Evolutionary conservation across 2,113 vertebrate genomes (phyloP).

Genomic region (Epinephelus cyanopodus): DNA sequence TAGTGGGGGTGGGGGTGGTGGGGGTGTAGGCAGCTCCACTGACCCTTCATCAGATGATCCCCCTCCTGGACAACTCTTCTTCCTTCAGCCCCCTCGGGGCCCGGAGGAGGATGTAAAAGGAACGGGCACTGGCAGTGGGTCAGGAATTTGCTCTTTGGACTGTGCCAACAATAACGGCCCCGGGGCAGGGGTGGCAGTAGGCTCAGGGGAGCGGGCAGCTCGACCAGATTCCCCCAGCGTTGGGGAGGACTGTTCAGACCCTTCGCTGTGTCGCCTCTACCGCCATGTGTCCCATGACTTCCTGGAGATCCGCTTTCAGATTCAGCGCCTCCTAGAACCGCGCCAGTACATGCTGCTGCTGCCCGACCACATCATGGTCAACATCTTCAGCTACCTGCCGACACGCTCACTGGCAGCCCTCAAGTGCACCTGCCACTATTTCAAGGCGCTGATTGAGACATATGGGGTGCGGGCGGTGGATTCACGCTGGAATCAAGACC

Average conservation of each 20-base stretch:
- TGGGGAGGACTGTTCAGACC: conserved; percentile 83
- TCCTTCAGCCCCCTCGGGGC: conserved; percentile 82
- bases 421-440: conserved; percentile 95
- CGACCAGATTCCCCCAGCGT: conserved; percentile 75
- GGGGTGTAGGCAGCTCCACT: conserved; percentile 60
- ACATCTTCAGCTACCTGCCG: conserved; percentile 94
- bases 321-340: conserved; percentile 94
- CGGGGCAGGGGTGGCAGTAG: conserved; percentile 43
- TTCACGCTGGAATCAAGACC: conserved; percentile 94
- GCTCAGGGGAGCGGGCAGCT: conserved; percentile 62
- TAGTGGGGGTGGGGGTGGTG: conserved; percentile 37
- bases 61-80: conserved; percentile 92
- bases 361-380: conserved; percentile 96
- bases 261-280: conserved; percentile 93
- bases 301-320: conserved; percentile 96
- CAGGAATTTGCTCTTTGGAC: conserved; percentile 77
- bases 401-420: conserved; percentile 92
- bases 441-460: conserved; percentile 92
- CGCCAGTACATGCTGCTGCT: conserved; percentile 95
- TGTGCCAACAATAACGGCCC: conserved; percentile 75
- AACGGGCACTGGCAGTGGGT: conserved; percentile 10
- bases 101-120: conserved; percentile 79
- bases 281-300: conserved; percentile 97
- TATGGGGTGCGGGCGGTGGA: conserved; percentile 93
- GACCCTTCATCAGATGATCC: conserved; percentile 87